Conservation (phyloP, 2,888 invertebrate species). For the Xiphydria camelus region DNA sequence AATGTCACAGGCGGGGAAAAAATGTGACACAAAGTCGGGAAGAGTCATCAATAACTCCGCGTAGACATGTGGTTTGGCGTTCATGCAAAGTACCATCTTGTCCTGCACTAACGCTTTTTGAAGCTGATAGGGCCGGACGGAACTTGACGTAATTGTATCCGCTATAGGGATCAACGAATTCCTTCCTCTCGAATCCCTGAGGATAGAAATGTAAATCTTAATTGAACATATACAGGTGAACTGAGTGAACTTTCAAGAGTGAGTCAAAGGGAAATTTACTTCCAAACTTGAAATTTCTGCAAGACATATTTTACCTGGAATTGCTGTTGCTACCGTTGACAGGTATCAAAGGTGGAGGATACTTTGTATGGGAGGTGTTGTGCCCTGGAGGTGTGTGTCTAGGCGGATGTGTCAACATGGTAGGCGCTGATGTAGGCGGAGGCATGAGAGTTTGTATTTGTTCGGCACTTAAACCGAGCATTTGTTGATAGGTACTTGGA, state of each 20-base stretch:
- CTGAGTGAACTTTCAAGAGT: too few relatives aligned
- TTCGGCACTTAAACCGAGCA: conserved; percentile 56
- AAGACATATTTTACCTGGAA: conserved; percentile 35
- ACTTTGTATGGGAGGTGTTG: conserved; percentile 53
- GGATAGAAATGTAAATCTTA: conserved; percentile 11
- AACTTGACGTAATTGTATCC: conserved; percentile 68
- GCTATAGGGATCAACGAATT: conserved; percentile 72
- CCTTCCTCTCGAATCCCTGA: conserved; percentile 55
- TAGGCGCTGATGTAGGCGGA: conserved; percentile 49
- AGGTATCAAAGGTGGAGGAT: conserved; percentile 63
- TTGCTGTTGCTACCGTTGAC: conserved; percentile 55
- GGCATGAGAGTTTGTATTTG: conserved; percentile 57
- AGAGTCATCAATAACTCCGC: conserved; percentile 81
- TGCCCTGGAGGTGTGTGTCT: conserved; percentile 56
- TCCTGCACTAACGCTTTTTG: conserved; percentile 81
- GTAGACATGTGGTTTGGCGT: conserved; percentile 82
- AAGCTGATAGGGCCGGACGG: conserved; percentile 60
- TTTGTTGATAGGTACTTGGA: conserved; percentile 56
- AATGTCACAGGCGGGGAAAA: conserved; percentile 77
- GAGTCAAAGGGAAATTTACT: too few relatives aligned
- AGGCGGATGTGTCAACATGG: conserved; percentile 50
- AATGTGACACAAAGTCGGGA: conserved; percentile 77
- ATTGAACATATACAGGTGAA: too few relatives aligned
- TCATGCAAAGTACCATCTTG: conserved; percentile 83
- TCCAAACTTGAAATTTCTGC: too few relatives aligned